These are phyloP conservation scores for Melanargia galathea DNA, from an alignment of 2,888 invertebrate genomes.

Conservation along the genomic window DNA sequence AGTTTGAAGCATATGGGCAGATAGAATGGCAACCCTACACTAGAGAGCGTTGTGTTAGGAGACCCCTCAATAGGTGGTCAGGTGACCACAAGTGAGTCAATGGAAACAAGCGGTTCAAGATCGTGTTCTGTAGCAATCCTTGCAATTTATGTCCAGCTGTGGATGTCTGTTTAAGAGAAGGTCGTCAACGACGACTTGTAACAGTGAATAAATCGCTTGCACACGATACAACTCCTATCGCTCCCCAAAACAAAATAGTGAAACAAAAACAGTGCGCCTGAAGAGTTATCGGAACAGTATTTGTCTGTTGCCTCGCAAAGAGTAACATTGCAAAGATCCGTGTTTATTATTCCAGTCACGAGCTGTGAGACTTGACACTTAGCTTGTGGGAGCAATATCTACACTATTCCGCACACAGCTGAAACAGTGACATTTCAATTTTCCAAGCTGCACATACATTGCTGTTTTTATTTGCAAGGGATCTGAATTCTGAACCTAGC, in stretches of 20 bases:
- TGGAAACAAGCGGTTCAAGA: no score
- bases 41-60: no score
- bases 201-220: no score
- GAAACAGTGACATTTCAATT: constrained; percentile 8
- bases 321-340: constrained; percentile 34
- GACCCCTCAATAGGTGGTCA: no score
- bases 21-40: no score
- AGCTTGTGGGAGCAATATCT: constrained; percentile 45
- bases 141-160: no score
- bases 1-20: no score
- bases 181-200: no score
- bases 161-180: no score
- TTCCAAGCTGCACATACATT: constrained; percentile 16
- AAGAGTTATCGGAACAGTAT: constrained; percentile 12
- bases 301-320: constrained; percentile 21
- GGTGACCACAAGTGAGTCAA: no score
- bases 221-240: neutral
- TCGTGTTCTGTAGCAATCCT: no score
- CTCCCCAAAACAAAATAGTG: neutral
- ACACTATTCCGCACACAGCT: constrained; percentile 37
- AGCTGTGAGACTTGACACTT: constrained; percentile 45
- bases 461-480: neutral
- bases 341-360: constrained; percentile 48
- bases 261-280: neutral
- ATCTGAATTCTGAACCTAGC: no score